These are phyloP conservation scores for Listronotus oregonensis DNA, from an alignment of 1,140 invertebrate species.

Conservation along the genomic window DNA sequence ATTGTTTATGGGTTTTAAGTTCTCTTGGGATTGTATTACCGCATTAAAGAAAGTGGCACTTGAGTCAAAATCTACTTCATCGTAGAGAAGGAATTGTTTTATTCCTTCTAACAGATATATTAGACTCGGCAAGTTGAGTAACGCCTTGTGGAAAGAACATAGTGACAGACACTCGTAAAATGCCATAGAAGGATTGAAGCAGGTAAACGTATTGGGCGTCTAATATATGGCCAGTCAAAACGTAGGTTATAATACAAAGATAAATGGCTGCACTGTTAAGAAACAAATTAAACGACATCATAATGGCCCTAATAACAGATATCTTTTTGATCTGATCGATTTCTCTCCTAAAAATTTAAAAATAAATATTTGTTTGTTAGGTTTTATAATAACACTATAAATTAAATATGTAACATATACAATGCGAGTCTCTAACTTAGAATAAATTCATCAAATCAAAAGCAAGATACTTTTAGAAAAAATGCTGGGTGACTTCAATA, in stretches of 20 bases:
- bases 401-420: too few relatives aligned
- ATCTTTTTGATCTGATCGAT: conserved; percentile 68
- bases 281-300: conserved; percentile 73
- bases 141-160: conserved; percentile 69
- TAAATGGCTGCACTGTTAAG: conserved; percentile 78
- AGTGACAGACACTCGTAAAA: conserved; percentile 72
- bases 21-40: neutral
- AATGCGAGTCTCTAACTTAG: too few relatives aligned
- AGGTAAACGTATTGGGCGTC: conserved; percentile 75
- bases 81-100: conserved; percentile 69
- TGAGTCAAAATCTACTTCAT: conserved; percentile 56
- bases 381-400: too few relatives aligned
- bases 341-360: conserved; percentile 71
- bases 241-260: conserved; percentile 73
- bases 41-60: neutral
- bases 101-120: conserved; percentile 70
- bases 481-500: too few relatives aligned
- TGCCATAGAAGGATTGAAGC: conserved; percentile 71
- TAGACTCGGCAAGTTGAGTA: conserved; percentile 64
- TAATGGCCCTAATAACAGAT: conserved; percentile 71
- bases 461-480: too few relatives aligned
- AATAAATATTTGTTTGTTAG: conserved; percentile 57
- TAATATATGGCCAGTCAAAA: conserved; percentile 69
- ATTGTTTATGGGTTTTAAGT: neutral
- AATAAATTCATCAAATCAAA: too few relatives aligned